Evolutionary conservation across 2,888 invertebrate species (phyloP).

Genomic region (Temnothorax unifasciatus): DNA sequence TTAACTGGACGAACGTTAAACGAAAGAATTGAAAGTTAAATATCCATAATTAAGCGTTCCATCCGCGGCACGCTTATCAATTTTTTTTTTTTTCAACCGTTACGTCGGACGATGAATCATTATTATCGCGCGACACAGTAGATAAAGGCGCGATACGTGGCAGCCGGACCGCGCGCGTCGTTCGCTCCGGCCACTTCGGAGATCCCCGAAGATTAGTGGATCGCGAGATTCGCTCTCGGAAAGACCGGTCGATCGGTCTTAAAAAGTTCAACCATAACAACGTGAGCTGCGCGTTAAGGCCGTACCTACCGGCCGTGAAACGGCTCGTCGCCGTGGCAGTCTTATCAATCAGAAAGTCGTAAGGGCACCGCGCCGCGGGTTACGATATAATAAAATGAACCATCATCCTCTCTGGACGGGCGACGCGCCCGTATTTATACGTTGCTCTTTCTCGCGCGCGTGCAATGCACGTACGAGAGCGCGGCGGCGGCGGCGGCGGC

Average conservation of each 20-base stretch:
- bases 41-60: conserved; percentile 40
- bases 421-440: conserved; percentile 66
- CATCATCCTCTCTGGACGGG: conserved; percentile 66
- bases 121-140: conserved; percentile 17
- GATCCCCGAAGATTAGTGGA: conserved; percentile 51
- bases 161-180: background rate
- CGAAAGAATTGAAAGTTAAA: conserved; percentile 50
- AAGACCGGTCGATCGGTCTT: conserved; percentile 40
- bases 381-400: conserved; percentile 83
- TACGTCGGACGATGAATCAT: conserved; percentile 30
- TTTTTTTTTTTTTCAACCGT: conserved; percentile 13
- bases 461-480: conserved; percentile 7
- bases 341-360: conserved; percentile 80
- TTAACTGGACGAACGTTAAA: conserved; percentile 40
- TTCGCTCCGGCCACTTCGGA: conserved; percentile 23
- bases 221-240: conserved; percentile 44
- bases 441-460: conserved; percentile 45
- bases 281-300: conserved; percentile 52
- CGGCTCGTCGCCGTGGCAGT: conserved; percentile 67
- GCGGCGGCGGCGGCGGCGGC: background rate
- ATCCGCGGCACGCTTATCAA: conserved; percentile 20
- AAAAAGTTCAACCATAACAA: conserved; percentile 49
- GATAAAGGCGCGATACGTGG: conserved; percentile 24
- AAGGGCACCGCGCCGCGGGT: conserved; percentile 73
- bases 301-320: conserved; percentile 62